Evolutionary conservation across 2,888 invertebrate genomes (phyloP).

Genomic region (Isoperla grammatica): DNA sequence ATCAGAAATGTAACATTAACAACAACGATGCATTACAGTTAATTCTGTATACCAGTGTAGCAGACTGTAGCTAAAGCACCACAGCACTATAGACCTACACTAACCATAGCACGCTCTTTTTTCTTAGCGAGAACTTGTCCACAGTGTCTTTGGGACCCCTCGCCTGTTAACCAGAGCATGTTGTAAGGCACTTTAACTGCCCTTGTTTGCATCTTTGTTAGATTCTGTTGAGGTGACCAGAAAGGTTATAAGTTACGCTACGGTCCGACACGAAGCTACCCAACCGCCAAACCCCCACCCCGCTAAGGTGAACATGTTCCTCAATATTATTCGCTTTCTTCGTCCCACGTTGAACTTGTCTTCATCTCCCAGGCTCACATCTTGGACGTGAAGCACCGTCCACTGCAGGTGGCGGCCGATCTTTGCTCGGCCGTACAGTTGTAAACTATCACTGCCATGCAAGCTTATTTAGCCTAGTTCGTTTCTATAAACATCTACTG

Average conservation of each 20-base stretch:
- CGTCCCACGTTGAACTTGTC: not conserved
- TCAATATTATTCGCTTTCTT: slow-evolving; percentile 4
- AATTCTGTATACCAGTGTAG: too few relatives aligned
- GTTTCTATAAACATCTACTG: too few relatives aligned
- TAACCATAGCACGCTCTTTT: not conserved
- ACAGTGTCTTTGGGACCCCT: too few relatives aligned
- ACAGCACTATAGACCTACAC: not conserved
- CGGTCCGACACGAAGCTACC: not conserved
- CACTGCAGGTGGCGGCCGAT: too few relatives aligned
- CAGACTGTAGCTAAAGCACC: too few relatives aligned
- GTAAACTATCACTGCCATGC: too few relatives aligned
- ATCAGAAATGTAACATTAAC: too few relatives aligned
- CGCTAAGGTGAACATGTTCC: not conserved
- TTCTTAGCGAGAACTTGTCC: not conserved
- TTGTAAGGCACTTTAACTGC: not conserved
- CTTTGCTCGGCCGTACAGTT: too few relatives aligned
- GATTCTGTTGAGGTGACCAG: not conserved
- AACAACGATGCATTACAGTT: too few relatives aligned
- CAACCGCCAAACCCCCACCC: not conserved
- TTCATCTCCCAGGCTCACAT: slow-evolving; percentile 2
- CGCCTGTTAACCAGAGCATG: not conserved
- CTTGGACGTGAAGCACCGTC: too few relatives aligned
- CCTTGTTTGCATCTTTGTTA: slow-evolving; percentile 6
- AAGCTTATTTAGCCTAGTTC: too few relatives aligned
- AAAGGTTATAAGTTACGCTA: slow-evolving; percentile 1